Base-by-base conservation (phyloP, 2,113 vertebrate genomes). In the Chitala chitala region DNA sequence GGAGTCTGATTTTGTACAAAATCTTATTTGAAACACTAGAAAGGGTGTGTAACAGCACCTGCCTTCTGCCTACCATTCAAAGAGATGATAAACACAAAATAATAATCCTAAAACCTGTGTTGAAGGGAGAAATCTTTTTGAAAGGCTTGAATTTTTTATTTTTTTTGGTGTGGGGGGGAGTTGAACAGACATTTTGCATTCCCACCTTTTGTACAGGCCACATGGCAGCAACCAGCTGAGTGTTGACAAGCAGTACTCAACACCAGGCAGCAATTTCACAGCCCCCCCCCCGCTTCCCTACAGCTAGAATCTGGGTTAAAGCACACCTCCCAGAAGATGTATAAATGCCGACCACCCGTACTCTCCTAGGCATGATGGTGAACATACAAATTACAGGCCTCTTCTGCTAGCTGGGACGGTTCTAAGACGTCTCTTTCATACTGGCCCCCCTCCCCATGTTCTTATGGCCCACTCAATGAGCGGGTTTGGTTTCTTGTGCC, bases 281-380 rank as follows among this genome's bases (percentile, higher is more conserved):
- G n/a, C n/a, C n/a, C n/a, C n/a, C n/a, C n/a, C n/a, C n/a, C n/a
- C n/a, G n/a, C n/a, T 17, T 22, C 13, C 46, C 24, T 6, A 42
- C 24, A 29, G 24, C 24, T 69, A 24, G 36, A n/a, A 69, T 51
- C 68, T 69, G 26, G 48, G 68, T 69, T 29, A 51, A 24, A 69
- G 26, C 26, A 38, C 46, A 69, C 33, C 26, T 44, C 40, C 10
- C 22, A 66, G 44, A 66, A 66, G 8, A 59, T 1, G 13, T 6
- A 46, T 6, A 46, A 46, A 46, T 46, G 13, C 4, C 5, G 29
- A 59, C 63, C 63, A 5, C 5, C 40, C 12, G 22, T 9, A 38
- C 20, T 20, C 17, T 3, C 36, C 9, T 36, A 42, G 15, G 2
- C 4, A 4, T 9, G 13, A 66, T 22, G 22, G 36, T 44, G 40